Percentiles rank a stretch among this genome's conserved stretches.
Evolutionary conservation across 2,888 invertebrate species (phyloP).

Genomic region (Zaprionus bogoriensis): DNA sequence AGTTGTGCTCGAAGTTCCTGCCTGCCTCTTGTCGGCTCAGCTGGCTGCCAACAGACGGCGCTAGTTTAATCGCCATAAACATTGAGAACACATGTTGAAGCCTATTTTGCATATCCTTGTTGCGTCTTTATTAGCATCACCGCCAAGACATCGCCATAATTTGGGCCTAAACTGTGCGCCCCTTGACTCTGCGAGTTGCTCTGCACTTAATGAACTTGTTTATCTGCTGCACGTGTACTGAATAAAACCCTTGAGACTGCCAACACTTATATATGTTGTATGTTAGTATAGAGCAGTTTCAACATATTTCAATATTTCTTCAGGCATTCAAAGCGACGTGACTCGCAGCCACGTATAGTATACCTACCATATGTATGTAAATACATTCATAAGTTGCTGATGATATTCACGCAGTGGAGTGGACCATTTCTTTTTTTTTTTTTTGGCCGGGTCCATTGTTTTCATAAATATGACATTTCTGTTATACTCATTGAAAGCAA

Average conservation of each 20-base stretch:
- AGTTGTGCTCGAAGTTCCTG: not conserved
- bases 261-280: not conserved
- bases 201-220: constrained; percentile 71
- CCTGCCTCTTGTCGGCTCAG: constrained; percentile 2
- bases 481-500: not conserved
- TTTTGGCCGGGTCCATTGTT: too few species aligned
- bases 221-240: constrained; percentile 69
- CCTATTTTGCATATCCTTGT: constrained; percentile 54
- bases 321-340: constrained; percentile 39
- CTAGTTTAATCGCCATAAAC: constrained; percentile 67
- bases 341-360: not conserved
- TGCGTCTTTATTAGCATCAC: constrained; percentile 53
- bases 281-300: constrained; percentile 10
- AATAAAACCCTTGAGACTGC: constrained; percentile 39
- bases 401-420: constrained; percentile 29
- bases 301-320: constrained; percentile 49
- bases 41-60: constrained; percentile 36
- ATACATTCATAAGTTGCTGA: constrained; percentile 13
- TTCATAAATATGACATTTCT: too few species aligned
- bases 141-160: constrained; percentile 46
- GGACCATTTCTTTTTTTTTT: constrained; percentile 16
- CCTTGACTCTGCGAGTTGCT: constrained; percentile 26
- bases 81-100: constrained; percentile 43
- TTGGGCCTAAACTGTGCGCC: constrained; percentile 25
- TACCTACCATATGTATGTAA: too few species aligned